Base-by-base conservation (phyloP, 1,140 invertebrate genomes). In the Apocrypta bakeri region DNA sequence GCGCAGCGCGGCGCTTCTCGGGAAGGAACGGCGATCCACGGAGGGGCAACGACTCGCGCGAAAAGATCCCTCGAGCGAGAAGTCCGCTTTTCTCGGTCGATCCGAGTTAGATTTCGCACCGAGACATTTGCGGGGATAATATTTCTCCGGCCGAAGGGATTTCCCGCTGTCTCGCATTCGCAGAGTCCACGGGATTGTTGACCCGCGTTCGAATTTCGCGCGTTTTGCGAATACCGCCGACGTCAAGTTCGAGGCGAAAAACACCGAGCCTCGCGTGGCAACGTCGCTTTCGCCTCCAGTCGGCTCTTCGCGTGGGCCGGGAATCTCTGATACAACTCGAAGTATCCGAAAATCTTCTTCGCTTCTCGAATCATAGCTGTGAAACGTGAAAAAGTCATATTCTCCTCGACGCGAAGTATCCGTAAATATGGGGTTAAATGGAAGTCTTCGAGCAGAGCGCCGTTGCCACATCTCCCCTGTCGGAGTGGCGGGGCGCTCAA, bases 201-300 rank as follows among this genome's bases (percentile, higher is more conserved):
- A 66, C 63, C 24, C 69, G 69, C 71, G 37, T 48, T 73, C 37
- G 40, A 73, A 42, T 9, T 73, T 73, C 9, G 37, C 71, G 71
- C 71, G 14, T 7, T 24, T 17, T 56, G 48, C 29, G 29, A 24
- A 2, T 11, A 73, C 71, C 37, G 37, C 71, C 25, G 71, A 24
- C n/a, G 33, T 73, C 71, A 73, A 73, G 21, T 40, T 48, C 37
- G 40, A n/a, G 40, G 33, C 14, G 25, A 73, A 48, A 1, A n/a
- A n/a, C n/a, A n/a, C n/a, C n/a, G n/a, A n/a, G 3, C 9, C 33
- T 37, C 33, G 33, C 33, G 40, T 6, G 71, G 71, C 71, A 73
- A 73, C 40, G 25, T 12, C 71, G 71, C 71, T 24, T 1, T 9
- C 9, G 33, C 33, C 33, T 37, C 40, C 31, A 27, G n/a, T 71